Evolutionary conservation across 2,113 vertebrate genomes (phyloP), one percentile per base, ranked within the genome.

Genomic region (Ondatra zibethicus): DNA sequence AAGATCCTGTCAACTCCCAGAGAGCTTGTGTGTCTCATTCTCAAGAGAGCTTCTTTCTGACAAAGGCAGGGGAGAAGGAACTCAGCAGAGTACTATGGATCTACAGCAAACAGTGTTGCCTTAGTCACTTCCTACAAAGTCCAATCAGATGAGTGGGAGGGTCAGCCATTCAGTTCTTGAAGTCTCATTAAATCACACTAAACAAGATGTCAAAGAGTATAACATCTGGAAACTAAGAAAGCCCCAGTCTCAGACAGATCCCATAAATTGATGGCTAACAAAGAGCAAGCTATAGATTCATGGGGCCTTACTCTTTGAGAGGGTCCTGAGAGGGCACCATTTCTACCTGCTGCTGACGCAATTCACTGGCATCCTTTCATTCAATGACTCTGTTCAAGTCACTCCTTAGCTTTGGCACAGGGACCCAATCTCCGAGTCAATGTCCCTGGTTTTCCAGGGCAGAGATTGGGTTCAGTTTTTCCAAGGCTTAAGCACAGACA

Each of bases 31-130:
- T 27, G 45, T 45, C 65, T 77, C 68, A 61, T 55, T 77, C 78
- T 93, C 77, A 76, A 76, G 12, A 76, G 92, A 96, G 82, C 52
- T 85, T 36, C 95, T 86, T 88, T 93, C 36, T 95, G 58, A 81
- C 23, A 33, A 77, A 39, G 80, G 52, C n/a, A 47, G 1, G 7
- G 17, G 29, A 21, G 50, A 3, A 73, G 39, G 86, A 68, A 91
- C 31, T 78, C 31, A 81, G 73, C 36, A 92, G 63, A n/a, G 63
- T 5, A 76, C 0, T 82, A 17, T 76, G n/a, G 52, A 39, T 72
- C 72, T 91, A 23, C 3, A 94, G 70, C 33, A 70, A 78, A 96
- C 63, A 63, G 12, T 63, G 52, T 14, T 8, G 11, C 36, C 58
- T 95, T 75, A 89, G 36, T 47, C 29, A 66, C 29, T 21, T 21